Percentiles rank a stretch among this genome's conserved stretches.
Conservation (phyloP, 1,140 invertebrate species). For the Drosophila aff. region DNA sequence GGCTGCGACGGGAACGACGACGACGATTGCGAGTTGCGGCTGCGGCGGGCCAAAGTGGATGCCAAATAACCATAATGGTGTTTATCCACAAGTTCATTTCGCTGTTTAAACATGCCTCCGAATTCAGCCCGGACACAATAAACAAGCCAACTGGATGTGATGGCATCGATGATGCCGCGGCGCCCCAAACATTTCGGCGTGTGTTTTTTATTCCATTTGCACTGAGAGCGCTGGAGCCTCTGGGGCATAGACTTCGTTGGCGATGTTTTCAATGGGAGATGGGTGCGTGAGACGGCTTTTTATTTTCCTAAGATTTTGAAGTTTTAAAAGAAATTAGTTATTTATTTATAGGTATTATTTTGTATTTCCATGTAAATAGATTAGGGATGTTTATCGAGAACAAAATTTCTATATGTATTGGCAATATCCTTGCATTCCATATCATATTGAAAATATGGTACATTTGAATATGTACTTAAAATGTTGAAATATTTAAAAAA, state of each 20-base stretch:
- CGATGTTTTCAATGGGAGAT: conserved; percentile 5
- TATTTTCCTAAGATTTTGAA: background rate
- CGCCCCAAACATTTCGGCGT: conserved; percentile 54
- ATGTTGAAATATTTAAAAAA: background rate
- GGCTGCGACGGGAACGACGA: conserved; percentile 10
- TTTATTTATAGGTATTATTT: too few relatives aligned
- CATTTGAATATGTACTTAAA: too few relatives aligned
- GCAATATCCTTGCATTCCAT: too few relatives aligned
- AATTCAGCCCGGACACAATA: conserved; percentile 80
- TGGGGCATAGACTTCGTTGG: conserved; percentile 53
- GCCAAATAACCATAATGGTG: conserved; percentile 83
- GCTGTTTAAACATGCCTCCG: conserved; percentile 83
- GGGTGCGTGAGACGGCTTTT: background rate
- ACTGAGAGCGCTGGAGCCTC: conserved; percentile 34
- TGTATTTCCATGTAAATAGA: background rate
- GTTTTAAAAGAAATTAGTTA: too few relatives aligned
- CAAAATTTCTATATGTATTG: too few relatives aligned
- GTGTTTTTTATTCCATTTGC: conserved; percentile 38
- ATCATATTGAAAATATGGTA: too few relatives aligned
- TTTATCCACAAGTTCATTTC: conserved; percentile 84
- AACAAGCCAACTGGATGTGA: conserved; percentile 67
- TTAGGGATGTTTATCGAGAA: background rate
- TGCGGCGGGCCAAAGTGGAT: conserved; percentile 71
- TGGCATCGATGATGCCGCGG: conserved; percentile 42
- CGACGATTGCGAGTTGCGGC: conserved; percentile 26